Evolutionary conservation across 2,113 vertebrate genomes (phyloP).

Genomic region (Myocastor coypus): DNA sequence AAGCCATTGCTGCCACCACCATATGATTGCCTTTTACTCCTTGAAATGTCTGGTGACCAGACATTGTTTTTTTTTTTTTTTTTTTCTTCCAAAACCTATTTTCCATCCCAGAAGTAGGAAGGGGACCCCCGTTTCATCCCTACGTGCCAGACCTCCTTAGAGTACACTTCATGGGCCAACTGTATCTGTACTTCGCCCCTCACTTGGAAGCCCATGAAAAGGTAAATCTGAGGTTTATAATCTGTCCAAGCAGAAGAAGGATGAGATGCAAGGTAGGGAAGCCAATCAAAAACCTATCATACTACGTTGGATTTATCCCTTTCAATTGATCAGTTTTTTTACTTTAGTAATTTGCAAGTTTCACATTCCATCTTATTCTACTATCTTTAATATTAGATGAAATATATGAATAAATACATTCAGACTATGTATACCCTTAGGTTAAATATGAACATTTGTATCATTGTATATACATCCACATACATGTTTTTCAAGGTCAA

Average conservation of each 20-base stretch:
- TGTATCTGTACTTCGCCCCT: neutral
- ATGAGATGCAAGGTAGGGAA: neutral
- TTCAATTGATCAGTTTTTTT: slow-evolving; percentile 23
- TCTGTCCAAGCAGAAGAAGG: neutral
- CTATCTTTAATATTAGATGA: neutral
- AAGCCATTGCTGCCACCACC: neutral
- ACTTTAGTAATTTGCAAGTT: slow-evolving; percentile 29
- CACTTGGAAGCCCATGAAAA: neutral
- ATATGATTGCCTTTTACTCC: too few species aligned
- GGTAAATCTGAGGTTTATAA: neutral
- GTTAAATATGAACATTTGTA: neutral
- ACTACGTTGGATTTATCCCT: neutral
- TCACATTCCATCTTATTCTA: slow-evolving; percentile 17
- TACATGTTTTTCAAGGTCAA: neutral
- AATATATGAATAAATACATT: neutral
- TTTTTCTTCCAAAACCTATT: neutral
- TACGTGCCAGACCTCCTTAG: neutral
- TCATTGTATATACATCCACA: neutral
- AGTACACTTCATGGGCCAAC: neutral
- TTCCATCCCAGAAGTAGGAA: neutral
- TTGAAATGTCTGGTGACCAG: neutral
- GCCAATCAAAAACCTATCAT: neutral
- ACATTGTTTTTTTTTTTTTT: too few species aligned
- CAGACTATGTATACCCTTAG: neutral
- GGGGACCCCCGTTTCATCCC: neutral